Base-by-base conservation (phyloP, 2,797 vertebrate species). In the Thaleichthys pacificus region DNA sequence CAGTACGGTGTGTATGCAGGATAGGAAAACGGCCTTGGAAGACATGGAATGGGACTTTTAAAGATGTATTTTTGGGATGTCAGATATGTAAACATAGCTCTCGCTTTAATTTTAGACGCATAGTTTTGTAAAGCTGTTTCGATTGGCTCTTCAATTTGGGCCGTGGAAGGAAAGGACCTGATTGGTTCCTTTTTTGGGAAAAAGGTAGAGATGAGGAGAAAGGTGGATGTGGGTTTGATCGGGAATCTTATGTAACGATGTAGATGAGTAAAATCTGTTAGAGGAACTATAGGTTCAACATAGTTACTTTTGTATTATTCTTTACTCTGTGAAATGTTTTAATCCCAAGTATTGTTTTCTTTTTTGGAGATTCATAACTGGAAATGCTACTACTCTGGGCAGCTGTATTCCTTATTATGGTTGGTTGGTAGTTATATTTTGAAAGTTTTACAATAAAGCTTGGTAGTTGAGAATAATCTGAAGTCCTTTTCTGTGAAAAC, bases 111-210 rank as follows among this genome's bases (percentile, higher is more conserved):
- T 63, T 51, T 56, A 32, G 32, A 21, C 26, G 3, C 6, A 75
- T 35, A 38, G 58, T 74, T 42, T 68, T 81, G 73, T 78, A 54
- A 65, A 47, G 28, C 49, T 75, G 73, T 78, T 22, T 56, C 3
- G 68, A 71, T 26, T 2, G 35, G 72, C 74, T 77, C 35, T 32
- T 74, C 68, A 68, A 63, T 63, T 78, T 21, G 22, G 76, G 74
- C 77, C 65, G 65, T 42, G 32, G 83, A 89, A 82, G 78, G 79
- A 81, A 88, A 83, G 65, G 51, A 82, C 79, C 69, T 65, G 2
- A 21, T 35, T 7, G 5, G 22, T 82, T 26, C 62, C 0, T 26
- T 64, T 60, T 69, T 56, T 69, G 47, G 62, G 60, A 78, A 28
- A 49, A 56, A 77, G 63, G 21, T 47, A 22, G 11, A 30, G 28